phyloP scores from a whole-genome alignment of 2,113 vertebrate genomes.

The Amphiprion percula region DNA sequence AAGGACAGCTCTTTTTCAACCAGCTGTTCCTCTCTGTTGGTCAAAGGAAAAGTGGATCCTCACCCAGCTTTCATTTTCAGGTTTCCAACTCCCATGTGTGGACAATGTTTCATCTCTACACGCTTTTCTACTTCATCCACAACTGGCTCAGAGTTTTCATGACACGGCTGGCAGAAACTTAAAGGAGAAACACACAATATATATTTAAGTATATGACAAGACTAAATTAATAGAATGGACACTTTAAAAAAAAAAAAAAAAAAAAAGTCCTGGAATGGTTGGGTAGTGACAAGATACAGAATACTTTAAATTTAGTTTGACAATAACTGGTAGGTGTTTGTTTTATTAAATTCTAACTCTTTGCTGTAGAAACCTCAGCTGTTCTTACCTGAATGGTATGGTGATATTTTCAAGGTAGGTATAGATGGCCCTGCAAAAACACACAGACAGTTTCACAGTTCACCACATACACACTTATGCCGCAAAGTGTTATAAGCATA shows the following conservation, averaged over 20 bases:
- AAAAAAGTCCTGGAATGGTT: no score
- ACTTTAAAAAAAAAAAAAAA: no score
- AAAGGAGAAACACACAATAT: slow-evolving; percentile 4
- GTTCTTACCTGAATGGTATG: slow-evolving; percentile 23
- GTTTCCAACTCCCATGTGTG: slow-evolving; percentile 4
- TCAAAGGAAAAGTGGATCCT: neutral
- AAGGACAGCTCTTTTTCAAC: no score
- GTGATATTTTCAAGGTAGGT: neutral
- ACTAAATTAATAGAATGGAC: neutral
- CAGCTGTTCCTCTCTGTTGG: neutral
- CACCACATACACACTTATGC: no score
- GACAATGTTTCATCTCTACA: neutral
- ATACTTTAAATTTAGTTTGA: no score
- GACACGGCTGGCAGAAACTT: neutral
- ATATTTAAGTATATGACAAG: neutral
- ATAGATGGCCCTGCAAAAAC: slow-evolving; percentile 33
- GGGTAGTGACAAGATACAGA: neutral
- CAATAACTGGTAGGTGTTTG: neutral
- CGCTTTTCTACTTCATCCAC: neutral
- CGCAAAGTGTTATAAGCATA: no score
- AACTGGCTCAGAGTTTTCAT: neutral
- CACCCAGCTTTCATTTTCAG: slow-evolving; percentile 36
- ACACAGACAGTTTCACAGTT: neutral
- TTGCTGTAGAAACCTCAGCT: neutral
- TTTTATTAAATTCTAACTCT: slow-evolving; percentile 2